These are phyloP conservation scores for Sus cebifrons DNA, from an alignment of 2,797 vertebrate genomes.

Conservation along the genomic window DNA sequence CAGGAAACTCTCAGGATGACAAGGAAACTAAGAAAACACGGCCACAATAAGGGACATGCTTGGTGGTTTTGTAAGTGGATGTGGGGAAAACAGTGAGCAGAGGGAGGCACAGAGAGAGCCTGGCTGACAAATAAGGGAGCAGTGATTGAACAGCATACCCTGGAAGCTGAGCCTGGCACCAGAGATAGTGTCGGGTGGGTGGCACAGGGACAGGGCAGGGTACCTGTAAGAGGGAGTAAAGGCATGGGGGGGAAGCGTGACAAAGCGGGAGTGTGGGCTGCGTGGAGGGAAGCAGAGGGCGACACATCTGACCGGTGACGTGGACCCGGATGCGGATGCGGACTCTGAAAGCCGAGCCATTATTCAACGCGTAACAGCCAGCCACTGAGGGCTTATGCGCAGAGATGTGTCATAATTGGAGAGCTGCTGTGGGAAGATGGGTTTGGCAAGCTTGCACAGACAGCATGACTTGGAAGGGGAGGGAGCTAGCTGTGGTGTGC, in stretches of 20 bases:
- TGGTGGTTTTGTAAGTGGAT: not conserved
- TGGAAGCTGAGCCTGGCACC: not conserved
- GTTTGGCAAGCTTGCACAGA: not conserved
- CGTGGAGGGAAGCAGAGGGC: rapidly evolving
- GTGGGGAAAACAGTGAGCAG: not conserved
- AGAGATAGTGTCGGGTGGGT: not conserved
- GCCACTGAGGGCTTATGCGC: not conserved
- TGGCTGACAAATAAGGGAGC: not conserved
- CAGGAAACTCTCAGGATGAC: not conserved
- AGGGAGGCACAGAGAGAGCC: not conserved
- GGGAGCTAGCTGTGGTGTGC: not conserved
- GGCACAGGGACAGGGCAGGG: not conserved
- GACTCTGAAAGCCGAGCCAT: not conserved
- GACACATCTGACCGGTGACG: rapidly evolving
- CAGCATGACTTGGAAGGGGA: not conserved
- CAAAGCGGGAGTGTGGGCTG: not conserved
- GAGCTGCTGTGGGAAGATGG: not conserved
- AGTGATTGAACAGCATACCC: rapidly evolving
- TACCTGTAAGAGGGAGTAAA: rapidly evolving
- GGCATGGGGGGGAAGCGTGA: rapidly evolving
- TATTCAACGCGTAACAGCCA: not conserved
- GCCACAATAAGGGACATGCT: not conserved
- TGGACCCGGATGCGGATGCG: not conserved
- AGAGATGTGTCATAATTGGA: not conserved
- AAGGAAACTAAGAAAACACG: not conserved